Conservation (phyloP, 2,888 invertebrate species). For the Leucophenga maculata region DNA sequence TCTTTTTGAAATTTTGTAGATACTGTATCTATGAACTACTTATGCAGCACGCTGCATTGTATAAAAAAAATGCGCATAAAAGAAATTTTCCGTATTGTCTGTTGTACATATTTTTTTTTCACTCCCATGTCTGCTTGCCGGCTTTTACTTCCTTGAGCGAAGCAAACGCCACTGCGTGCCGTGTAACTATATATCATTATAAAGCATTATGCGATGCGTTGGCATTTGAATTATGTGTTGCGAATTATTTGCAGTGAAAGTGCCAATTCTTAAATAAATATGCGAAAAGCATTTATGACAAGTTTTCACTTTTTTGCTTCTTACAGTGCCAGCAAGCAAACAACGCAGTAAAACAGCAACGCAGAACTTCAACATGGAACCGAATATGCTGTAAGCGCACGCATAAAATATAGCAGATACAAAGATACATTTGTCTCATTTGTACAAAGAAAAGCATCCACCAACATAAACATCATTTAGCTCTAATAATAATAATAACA, state of each 20-base stretch:
- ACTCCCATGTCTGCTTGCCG: constrained; percentile 36
- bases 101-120: too few species aligned
- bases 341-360: constrained; percentile 29
- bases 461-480: constrained; percentile 26
- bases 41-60: background rate
- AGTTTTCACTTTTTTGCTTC: constrained; percentile 15
- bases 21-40: background rate
- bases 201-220: constrained; percentile 53
- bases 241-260: constrained; percentile 45
- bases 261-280: constrained; percentile 55
- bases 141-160: constrained; percentile 41
- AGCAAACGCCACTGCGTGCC: too few species aligned
- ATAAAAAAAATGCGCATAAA: background rate
- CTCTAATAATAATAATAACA: background rate
- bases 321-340: background rate
- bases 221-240: background rate
- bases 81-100: constrained; percentile 43
- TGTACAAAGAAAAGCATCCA: constrained; percentile 17
- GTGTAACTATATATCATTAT: constrained; percentile 47
- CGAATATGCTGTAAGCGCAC: constrained; percentile 31
- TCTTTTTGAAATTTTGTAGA: background rate
- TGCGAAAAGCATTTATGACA: constrained; percentile 9
- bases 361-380: constrained; percentile 19
- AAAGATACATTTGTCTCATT: constrained; percentile 19
- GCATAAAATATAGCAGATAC: constrained; percentile 9